A percentile compares a stretch with the other conserved stretches of the same genome.
Conservation (phyloP, 2,888 invertebrate genomes). For the Eretmocerus hayati region DNA sequence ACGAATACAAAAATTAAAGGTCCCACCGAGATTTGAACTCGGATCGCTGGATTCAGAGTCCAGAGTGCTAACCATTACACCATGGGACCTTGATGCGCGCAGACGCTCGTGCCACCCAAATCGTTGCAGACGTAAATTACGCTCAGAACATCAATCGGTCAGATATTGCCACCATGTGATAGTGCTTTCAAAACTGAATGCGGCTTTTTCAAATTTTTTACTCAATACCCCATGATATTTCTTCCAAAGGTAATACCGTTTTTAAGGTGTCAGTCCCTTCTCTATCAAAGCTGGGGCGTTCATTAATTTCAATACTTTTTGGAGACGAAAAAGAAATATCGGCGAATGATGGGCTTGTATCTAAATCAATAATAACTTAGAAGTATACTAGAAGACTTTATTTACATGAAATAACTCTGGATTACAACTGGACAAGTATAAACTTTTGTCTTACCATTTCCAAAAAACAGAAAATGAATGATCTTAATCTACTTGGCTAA, state of each 20-base stretch:
- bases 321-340: background rate
- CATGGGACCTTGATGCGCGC: constrained; percentile 60
- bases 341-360: background rate
- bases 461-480: constrained; percentile 14
- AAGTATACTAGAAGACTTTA: constrained; percentile 22
- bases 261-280: no score
- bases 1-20: no score
- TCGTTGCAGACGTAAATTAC: no score
- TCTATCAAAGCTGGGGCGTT: no score
- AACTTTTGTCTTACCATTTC: constrained; percentile 19
- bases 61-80: constrained; percentile 75
- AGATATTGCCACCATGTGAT: no score
- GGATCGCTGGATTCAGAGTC: constrained; percentile 75
- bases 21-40: constrained; percentile 75
- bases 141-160: no score
- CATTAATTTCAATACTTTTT: background rate
- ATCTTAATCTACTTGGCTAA: background rate
- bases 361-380: background rate
- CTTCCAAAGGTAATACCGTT: no score
- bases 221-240: no score
- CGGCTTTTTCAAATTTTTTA: no score
- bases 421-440: constrained; percentile 20
- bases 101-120: no score
- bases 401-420: constrained; percentile 22
- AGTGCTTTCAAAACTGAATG: no score